Conservation (phyloP, 2,797 vertebrate genomes). For the Vireo griseus region DNA sequence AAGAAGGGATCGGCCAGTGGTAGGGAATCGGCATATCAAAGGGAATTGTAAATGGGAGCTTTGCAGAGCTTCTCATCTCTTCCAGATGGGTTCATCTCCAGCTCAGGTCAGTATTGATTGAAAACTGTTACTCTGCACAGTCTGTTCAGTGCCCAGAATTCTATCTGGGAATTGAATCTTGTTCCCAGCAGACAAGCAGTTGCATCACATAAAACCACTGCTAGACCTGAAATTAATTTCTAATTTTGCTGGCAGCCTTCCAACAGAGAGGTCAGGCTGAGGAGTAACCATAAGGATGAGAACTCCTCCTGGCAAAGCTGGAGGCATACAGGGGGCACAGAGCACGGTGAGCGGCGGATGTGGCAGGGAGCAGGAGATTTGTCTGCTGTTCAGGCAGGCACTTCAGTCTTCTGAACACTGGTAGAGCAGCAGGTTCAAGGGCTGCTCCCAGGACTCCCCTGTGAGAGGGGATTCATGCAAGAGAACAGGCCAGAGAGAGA, state of each 20-base stretch:
- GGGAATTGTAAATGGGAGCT: not conserved
- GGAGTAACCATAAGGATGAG: not conserved
- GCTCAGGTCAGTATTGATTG: not conserved
- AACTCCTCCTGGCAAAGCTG: not conserved
- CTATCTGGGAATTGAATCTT: not conserved
- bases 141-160: not conserved
- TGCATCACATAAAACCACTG: not conserved
- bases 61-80: not conserved
- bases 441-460: not conserved
- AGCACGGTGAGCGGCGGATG: fast-evolving
- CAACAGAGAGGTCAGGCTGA: not conserved
- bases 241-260: not conserved
- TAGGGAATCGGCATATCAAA: not conserved
- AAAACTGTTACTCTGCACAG: not conserved
- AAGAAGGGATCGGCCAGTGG: not conserved
- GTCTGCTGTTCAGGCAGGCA: not conserved
- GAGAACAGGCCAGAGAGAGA: not conserved
- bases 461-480: not conserved
- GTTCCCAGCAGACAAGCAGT: not conserved
- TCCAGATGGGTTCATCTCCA: not conserved
- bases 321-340: fast-evolving
- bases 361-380: not conserved
- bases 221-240: slow-evolving; percentile 21
- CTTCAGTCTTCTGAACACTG: not conserved
- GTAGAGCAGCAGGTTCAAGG: not conserved